Evolutionary conservation across 2,113 vertebrate genomes (phyloP).

Genomic region (Oreochromis tanganicae): DNA sequence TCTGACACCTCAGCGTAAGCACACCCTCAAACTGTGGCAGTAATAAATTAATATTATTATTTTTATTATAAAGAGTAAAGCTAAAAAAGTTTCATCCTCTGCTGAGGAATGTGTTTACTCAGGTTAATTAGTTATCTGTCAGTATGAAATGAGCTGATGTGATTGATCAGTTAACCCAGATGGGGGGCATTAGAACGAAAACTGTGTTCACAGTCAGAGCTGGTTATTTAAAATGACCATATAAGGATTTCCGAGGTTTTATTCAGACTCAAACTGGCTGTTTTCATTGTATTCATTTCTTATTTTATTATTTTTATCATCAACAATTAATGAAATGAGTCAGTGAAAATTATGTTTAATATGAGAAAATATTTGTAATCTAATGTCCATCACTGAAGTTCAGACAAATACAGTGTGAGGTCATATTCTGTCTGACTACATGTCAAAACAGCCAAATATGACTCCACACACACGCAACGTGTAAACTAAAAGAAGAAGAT

Average conservation of each 20-base stretch:
- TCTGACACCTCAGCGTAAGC: not conserved
- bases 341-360: not conserved
- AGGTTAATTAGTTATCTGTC: not conserved
- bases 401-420: not conserved
- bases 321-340: not conserved
- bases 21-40: not conserved
- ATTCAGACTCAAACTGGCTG: not conserved
- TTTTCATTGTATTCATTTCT: not conserved
- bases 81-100: not conserved
- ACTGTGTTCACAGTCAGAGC: too few relatives aligned
- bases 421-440: not conserved
- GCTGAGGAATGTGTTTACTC: not conserved
- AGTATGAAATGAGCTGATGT: not conserved
- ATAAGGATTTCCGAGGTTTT: too few relatives aligned
- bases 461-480: rapidly evolving
- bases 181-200: not conserved
- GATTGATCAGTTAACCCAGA: not conserved
- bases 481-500: not conserved
- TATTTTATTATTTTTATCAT: not conserved
- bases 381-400: not conserved
- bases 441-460: not conserved
- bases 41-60: not conserved
- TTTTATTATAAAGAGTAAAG: not conserved
- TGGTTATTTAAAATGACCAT: too few relatives aligned
- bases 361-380: not conserved